Evolutionary conservation across 2,797 vertebrate species (phyloP).

Genomic region (Fundulus diaphanus): DNA sequence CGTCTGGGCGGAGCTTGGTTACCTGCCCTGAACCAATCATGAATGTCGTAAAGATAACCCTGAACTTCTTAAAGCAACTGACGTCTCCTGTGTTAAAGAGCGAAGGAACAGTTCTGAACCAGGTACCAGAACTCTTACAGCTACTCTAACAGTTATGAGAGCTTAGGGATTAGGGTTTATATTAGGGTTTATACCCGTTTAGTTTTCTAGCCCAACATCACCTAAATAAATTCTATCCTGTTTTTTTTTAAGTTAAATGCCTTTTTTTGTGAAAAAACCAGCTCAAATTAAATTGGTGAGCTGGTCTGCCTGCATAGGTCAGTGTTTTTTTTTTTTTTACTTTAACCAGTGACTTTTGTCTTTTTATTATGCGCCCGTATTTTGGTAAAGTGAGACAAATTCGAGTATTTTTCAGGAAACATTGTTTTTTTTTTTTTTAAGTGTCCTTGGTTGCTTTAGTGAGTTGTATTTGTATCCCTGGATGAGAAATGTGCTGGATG

Average conservation of each 20-base stretch:
- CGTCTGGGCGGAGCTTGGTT: not conserved
- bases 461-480: not conserved
- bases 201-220: too few relatives aligned
- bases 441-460: not conserved
- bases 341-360: too few relatives aligned
- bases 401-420: not conserved
- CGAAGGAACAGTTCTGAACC: not conserved
- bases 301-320: too few relatives aligned
- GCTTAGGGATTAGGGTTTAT: too few relatives aligned
- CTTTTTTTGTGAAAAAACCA: too few relatives aligned
- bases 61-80: not conserved
- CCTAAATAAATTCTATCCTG: too few relatives aligned
- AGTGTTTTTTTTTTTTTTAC: too few relatives aligned
- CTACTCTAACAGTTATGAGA: too few relatives aligned
- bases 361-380: too few relatives aligned
- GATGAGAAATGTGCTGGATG: not conserved
- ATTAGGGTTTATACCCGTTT: too few relatives aligned
- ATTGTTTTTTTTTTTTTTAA: not conserved
- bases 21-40: not conserved
- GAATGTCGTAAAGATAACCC: not conserved
- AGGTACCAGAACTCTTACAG: not conserved
- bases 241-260: too few relatives aligned
- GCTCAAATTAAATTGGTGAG: too few relatives aligned
- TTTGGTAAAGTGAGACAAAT: not conserved
- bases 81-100: not conserved